Evolutionary conservation across 2,113 vertebrate species (phyloP).

Genomic region (Mastomys natalensis): DNA sequence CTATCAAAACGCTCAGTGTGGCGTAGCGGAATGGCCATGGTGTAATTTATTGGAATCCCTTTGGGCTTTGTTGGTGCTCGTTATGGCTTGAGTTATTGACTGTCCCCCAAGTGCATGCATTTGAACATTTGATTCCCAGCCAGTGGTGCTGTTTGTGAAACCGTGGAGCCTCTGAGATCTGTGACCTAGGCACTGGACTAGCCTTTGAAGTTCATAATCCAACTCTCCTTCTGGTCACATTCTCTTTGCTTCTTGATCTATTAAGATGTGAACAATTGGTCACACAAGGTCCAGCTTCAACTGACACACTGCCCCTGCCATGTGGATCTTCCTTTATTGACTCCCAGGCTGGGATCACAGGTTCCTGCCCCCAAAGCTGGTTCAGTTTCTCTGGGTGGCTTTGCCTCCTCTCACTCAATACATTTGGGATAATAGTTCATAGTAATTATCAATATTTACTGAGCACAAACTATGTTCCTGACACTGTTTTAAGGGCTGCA

Average conservation of each 20-base stretch:
- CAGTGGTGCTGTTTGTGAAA: not conserved
- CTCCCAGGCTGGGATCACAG: not conserved
- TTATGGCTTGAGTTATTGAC: not conserved
- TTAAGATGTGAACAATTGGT: not conserved
- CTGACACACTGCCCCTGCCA: not conserved
- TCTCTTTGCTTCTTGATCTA: not conserved
- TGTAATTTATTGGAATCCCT: not conserved
- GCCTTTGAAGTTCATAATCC: not conserved
- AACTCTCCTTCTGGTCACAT: not conserved
- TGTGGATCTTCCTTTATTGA: too few species aligned
- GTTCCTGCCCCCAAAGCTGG: not conserved
- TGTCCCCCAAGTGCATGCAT: not conserved
- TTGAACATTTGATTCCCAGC: not conserved
- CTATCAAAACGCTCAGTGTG: slow-evolving; percentile 11
- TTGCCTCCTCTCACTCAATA: not conserved
- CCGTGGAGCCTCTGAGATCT: not conserved
- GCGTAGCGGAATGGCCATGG: not conserved
- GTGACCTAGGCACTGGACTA: not conserved
- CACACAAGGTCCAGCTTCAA: not conserved
- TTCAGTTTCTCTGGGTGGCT: not conserved
- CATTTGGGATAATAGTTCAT: not conserved
- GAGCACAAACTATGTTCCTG: not conserved
- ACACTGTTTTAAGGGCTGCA: not conserved
- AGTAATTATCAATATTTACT: not conserved
- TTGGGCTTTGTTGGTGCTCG: not conserved